These are phyloP conservation scores for Echinops telfairi DNA, from an alignment of 2,113 vertebrate species.

Conservation along the genomic window DNA sequence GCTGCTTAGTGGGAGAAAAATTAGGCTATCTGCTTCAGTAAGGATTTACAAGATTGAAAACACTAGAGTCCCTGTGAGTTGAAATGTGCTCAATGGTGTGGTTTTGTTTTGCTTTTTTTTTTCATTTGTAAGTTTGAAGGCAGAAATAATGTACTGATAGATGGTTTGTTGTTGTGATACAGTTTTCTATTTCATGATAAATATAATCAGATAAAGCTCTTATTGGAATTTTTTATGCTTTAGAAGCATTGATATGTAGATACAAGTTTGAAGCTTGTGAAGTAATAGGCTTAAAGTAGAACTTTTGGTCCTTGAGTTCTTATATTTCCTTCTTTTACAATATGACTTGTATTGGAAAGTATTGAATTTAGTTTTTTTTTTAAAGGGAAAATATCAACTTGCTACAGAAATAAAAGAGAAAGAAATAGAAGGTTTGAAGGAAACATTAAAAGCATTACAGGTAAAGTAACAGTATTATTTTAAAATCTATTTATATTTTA, in stretches of 20 bases:
- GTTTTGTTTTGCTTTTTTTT: too few relatives aligned
- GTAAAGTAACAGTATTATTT: slow-evolving; percentile 86
- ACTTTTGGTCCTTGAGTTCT: slow-evolving; percentile 63
- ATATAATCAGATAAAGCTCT: background rate
- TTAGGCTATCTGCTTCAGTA: too few relatives aligned
- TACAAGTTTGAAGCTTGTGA: slow-evolving; percentile 47
- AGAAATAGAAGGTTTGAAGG: slow-evolving; percentile 94
- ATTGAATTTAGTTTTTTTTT: slow-evolving; percentile 79
- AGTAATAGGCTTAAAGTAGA: slow-evolving; percentile 48
- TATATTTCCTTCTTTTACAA: slow-evolving; percentile 47
- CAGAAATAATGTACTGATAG: slow-evolving; percentile 56
- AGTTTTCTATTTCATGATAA: slow-evolving; percentile 58
- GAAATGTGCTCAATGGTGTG: too few relatives aligned
- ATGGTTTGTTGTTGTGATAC: background rate
- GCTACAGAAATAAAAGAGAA: slow-evolving; percentile 94
- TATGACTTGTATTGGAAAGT: slow-evolving; percentile 65
- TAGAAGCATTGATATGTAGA: slow-evolving; percentile 43
- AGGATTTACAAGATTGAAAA: too few relatives aligned
- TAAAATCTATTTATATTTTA: slow-evolving; percentile 59
- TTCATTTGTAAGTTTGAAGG: too few relatives aligned
- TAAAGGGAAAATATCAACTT: slow-evolving; percentile 93
- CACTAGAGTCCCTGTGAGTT: too few relatives aligned
- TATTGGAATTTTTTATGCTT: slow-evolving; percentile 39
- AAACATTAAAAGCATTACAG: slow-evolving; percentile 94
- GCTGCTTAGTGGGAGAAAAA: too few relatives aligned